These are phyloP conservation scores for Anoplius nigerrimus DNA, from an alignment of 2,888 invertebrate genomes.

Conservation along the genomic window DNA sequence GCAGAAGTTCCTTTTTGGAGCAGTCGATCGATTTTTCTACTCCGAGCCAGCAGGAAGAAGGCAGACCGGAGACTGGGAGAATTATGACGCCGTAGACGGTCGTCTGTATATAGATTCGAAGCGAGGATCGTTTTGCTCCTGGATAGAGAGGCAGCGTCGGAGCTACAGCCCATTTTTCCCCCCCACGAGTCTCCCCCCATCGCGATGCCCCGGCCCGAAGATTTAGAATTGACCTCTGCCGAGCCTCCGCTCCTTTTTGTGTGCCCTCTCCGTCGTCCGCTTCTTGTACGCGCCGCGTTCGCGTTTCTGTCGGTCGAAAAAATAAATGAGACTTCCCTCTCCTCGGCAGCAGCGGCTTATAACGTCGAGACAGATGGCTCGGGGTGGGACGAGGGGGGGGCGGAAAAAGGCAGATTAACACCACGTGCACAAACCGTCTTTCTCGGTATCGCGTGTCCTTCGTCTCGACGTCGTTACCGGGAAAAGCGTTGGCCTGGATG, in stretches of 20 bases:
- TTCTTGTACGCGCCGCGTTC: not conserved
- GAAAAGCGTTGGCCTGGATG: not conserved
- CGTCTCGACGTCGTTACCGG: conserved; percentile 1
- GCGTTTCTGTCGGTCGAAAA: not conserved
- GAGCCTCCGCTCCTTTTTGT: not conserved
- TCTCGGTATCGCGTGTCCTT: conserved; percentile 10
- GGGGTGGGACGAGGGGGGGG: not conserved
- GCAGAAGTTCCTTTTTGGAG: too few relatives aligned
- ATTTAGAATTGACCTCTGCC: too few relatives aligned
- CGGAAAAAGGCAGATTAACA: conserved; percentile 4
- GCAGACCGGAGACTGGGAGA: too few relatives aligned
- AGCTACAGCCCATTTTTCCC: too few relatives aligned
- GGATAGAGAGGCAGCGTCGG: too few relatives aligned
- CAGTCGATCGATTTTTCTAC: too few relatives aligned
- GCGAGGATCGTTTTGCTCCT: too few relatives aligned
- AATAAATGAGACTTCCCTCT: conserved; percentile 5
- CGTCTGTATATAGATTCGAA: too few relatives aligned
- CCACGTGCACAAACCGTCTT: conserved; percentile 11
- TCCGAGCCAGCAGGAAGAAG: too few relatives aligned
- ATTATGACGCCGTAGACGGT: too few relatives aligned
- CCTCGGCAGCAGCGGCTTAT: not conserved
- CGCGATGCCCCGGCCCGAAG: too few relatives aligned
- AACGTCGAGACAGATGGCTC: conserved; percentile 4
- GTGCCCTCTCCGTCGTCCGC: not conserved
- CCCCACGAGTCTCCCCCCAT: too few relatives aligned